These are phyloP conservation scores for Muscina levida DNA, from an alignment of 2,888 invertebrate genomes.

Conservation along the genomic window DNA sequence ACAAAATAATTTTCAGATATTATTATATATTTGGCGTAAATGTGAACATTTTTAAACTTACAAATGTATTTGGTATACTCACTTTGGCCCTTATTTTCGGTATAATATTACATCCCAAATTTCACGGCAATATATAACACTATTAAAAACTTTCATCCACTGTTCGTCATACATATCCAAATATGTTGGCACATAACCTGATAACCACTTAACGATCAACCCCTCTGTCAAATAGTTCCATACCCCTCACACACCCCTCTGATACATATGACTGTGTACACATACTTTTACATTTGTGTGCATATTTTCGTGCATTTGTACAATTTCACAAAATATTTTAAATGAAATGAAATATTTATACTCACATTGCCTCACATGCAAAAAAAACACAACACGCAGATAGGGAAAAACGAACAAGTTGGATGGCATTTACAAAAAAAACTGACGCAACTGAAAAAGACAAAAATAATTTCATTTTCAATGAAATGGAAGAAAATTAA, in stretches of 20 bases:
- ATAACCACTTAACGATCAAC: conserved; percentile 48
- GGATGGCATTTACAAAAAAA: background rate
- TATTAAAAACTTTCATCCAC: no score
- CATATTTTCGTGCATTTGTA: conserved; percentile 1
- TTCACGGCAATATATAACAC: no score
- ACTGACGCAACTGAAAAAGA: background rate
- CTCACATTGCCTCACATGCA: conserved; percentile 22
- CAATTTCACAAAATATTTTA: conserved; percentile 46
- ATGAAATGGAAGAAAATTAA: conserved; percentile 56
- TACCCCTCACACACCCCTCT: background rate
- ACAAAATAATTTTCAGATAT: no score
- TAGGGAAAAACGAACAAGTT: no score
- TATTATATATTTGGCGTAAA: no score
- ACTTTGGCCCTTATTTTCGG: no score
- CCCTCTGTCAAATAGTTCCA: background rate
- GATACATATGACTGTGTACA: background rate
- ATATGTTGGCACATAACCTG: conserved; percentile 25
- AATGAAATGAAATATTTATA: conserved; percentile 22
- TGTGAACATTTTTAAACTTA: no score
- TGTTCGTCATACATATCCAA: background rate
- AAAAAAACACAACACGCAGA: background rate
- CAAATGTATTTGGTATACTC: no score
- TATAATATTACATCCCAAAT: no score
- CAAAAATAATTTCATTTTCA: conserved; percentile 63
- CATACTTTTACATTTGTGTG: no score